phyloP scores from a whole-genome alignment of 2,113 vertebrate species.

The Kobus ellipsiprymnus region DNA sequence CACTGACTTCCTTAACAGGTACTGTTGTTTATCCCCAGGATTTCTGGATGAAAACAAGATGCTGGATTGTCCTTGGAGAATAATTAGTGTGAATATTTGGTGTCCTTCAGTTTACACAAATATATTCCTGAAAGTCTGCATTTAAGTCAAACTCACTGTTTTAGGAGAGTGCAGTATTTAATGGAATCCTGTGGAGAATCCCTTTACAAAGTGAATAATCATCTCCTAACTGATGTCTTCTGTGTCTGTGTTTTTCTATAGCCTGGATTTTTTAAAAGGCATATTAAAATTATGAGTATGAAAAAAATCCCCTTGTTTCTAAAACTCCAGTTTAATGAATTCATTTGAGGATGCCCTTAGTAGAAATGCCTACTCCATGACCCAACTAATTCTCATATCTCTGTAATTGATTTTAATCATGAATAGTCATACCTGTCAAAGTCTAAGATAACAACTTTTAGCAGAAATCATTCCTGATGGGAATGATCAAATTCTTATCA shows the following conservation, averaged over 20 bases:
- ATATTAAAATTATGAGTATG: not conserved
- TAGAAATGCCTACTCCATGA: not conserved
- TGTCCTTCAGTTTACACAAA: slow-evolving; percentile 2
- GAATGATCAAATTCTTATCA: not conserved
- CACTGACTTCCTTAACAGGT: not conserved
- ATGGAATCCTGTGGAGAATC: slow-evolving; percentile 16
- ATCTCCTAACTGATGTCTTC: not conserved
- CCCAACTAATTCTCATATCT: not conserved
- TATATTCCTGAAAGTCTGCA: slow-evolving; percentile 1
- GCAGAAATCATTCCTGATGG: not conserved
- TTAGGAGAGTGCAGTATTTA: not conserved
- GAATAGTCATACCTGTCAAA: not conserved
- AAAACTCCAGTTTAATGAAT: not conserved
- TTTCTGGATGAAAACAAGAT: not conserved
- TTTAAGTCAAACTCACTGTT: not conserved
- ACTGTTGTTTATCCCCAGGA: not conserved
- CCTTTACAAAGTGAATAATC: slow-evolving; percentile 58
- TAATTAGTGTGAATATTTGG: not conserved
- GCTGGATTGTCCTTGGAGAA: not conserved
- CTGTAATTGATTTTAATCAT: not conserved
- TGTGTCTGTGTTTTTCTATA: slow-evolving; percentile 5
- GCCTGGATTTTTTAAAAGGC: not conserved
- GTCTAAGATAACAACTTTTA: not conserved
- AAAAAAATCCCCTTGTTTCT: not conserved
- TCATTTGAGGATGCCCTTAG: not conserved